A percentile compares a stretch with the other conserved stretches of the same genome.
These are phyloP conservation scores for Sprattus sprattus DNA, from an alignment of 2,113 vertebrate genomes.

Conservation along the genomic window DNA sequence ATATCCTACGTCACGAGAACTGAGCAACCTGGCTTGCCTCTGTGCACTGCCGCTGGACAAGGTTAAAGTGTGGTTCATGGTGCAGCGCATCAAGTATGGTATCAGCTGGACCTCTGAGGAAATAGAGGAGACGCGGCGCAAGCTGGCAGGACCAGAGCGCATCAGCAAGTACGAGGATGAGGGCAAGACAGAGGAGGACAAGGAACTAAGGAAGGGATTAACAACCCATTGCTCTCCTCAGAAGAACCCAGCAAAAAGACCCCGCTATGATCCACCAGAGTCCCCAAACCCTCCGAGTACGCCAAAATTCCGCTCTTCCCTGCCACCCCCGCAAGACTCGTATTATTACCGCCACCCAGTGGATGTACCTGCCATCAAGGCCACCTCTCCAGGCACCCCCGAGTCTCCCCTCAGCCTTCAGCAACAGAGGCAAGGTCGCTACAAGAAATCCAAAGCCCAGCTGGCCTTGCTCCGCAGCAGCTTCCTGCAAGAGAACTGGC, in stretches of 20 bases:
- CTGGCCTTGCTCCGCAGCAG: constrained; percentile 71
- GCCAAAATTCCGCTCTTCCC: constrained; percentile 68
- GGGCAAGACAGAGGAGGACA: constrained; percentile 47
- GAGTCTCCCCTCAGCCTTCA: constrained; percentile 47
- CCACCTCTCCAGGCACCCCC: constrained; percentile 57
- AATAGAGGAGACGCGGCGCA: constrained; percentile 83
- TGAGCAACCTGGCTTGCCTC: constrained; percentile 75
- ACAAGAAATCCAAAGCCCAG: constrained; percentile 76
- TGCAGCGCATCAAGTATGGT: constrained; percentile 87
- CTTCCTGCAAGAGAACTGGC: constrained; percentile 73
- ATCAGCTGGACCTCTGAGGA: constrained; percentile 92
- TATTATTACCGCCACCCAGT: constrained; percentile 69
- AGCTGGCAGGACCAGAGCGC: constrained; percentile 65
- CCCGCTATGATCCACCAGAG: constrained; percentile 64
- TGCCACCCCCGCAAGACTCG: constrained; percentile 73
- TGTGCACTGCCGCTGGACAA: constrained; percentile 84
- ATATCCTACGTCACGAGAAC: constrained; percentile 83
- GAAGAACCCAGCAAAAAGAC: constrained; percentile 48
- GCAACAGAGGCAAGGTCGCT: constrained; percentile 66
- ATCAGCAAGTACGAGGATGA: constrained; percentile 49
- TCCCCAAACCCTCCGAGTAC: constrained; percentile 57
- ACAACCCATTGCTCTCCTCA: constrained; percentile 40
- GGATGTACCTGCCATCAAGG: constrained; percentile 51
- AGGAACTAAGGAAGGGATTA: constrained; percentile 46
- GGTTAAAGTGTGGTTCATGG: constrained; percentile 92